A percentile compares a stretch with the other conserved stretches of the same genome.
Evolutionary conservation across 2,888 invertebrate species (phyloP).

Genomic region (Atherix ibis): DNA sequence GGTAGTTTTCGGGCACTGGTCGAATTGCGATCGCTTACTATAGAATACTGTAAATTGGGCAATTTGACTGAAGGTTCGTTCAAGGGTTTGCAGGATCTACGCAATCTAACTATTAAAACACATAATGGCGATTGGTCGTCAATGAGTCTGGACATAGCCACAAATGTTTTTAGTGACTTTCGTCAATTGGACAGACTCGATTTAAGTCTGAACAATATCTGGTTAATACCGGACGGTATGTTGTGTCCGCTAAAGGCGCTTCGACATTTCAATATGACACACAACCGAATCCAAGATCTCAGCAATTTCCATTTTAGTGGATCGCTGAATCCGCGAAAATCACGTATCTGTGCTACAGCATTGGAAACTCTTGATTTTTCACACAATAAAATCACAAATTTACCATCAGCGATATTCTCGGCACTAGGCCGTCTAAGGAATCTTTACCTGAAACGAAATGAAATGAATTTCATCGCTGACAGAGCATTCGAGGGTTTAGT

Average conservation of each 20-base stretch:
- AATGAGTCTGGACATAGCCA: conserved; percentile 67
- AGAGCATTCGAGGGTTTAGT: conserved; percentile 66
- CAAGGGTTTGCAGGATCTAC: conserved; percentile 60
- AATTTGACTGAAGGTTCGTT: conserved; percentile 70
- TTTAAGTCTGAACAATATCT: conserved; percentile 74
- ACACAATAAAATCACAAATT: conserved; percentile 65
- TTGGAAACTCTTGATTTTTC: conserved; percentile 69
- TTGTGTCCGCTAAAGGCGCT: conserved; percentile 71
- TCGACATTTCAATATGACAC: conserved; percentile 67
- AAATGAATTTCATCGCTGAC: conserved; percentile 74
- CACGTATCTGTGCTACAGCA: conserved; percentile 40
- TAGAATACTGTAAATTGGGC: conserved; percentile 77
- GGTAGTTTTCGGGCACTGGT: conserved; percentile 67
- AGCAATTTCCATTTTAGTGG: conserved; percentile 73
- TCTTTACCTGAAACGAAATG: conserved; percentile 72
- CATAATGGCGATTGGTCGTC: conserved; percentile 75
- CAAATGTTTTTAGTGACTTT: conserved; percentile 62
- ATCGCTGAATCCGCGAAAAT: conserved; percentile 32
- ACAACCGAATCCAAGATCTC: conserved; percentile 76
- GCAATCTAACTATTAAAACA: conserved; percentile 72
- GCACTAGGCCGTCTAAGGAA: conserved; percentile 59
- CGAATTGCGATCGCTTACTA: conserved; percentile 60
- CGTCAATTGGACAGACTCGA: conserved; percentile 70
- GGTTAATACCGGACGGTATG: conserved; percentile 71
- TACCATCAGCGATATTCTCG: conserved; percentile 70